Evolutionary conservation across 2,888 invertebrate species (phyloP).

Genomic region (Cotesia congregata): DNA sequence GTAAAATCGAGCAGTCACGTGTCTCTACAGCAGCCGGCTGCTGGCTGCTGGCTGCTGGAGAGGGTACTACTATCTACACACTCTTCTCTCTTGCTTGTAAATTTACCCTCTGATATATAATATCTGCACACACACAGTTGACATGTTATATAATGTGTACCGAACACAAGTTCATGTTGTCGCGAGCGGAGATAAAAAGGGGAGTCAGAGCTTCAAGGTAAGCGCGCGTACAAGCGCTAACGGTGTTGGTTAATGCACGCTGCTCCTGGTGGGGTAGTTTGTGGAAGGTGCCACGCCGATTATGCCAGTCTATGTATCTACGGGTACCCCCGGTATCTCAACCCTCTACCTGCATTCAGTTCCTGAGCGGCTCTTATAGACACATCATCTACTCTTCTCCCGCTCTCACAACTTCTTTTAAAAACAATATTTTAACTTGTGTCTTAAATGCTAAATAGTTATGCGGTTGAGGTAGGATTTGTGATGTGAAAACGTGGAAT

Average conservation of each 20-base stretch:
- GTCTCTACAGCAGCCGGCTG: conserved; percentile 22
- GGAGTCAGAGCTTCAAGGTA: conserved; percentile 29
- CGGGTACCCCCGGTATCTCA: conserved; percentile 36
- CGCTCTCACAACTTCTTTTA: no score
- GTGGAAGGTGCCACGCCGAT: conserved; percentile 51
- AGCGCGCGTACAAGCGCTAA: conserved; percentile 39
- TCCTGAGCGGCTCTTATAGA: conserved; percentile 41
- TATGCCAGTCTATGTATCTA: conserved; percentile 48
- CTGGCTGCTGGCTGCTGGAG: background rate
- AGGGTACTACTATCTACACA: background rate
- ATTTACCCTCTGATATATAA: background rate
- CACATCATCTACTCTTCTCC: conserved; percentile 4
- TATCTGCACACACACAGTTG: background rate
- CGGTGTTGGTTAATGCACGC: conserved; percentile 17
- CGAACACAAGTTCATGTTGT: background rate
- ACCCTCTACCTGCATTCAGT: conserved; percentile 53
- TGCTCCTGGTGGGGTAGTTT: conserved; percentile 53
- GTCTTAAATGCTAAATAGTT: no score
- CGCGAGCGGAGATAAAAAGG: background rate
- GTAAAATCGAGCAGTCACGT: conserved; percentile 45
- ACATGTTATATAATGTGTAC: background rate
- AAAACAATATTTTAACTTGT: no score
- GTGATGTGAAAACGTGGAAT: no score
- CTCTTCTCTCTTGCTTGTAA: background rate
- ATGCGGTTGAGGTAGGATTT: no score